phyloP scores from a whole-genome alignment of 2,113 vertebrate genomes.

The Grus americana region DNA sequence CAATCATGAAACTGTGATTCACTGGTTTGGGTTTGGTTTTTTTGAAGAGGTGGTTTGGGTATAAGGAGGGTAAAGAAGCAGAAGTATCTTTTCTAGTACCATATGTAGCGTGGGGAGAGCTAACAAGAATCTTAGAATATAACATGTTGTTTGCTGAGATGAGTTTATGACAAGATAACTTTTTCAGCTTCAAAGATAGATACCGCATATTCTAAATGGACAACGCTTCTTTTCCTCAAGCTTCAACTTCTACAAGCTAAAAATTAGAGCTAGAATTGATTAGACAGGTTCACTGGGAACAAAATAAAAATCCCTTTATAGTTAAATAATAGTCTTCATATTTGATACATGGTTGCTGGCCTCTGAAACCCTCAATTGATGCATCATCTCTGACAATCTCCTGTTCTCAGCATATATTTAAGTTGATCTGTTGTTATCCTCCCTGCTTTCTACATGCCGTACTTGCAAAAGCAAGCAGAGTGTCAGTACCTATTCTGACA shows the following conservation, averaged over 20 bases:
- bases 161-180: background rate
- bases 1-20: background rate
- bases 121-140: background rate
- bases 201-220: background rate
- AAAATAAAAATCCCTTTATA: background rate
- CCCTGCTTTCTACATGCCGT: background rate
- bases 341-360: background rate
- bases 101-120: background rate
- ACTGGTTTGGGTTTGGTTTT: background rate
- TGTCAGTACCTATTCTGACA: background rate
- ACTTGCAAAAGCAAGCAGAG: background rate
- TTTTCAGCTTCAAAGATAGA: background rate
- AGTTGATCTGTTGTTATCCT: background rate
- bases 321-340: background rate
- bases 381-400: background rate
- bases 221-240: background rate
- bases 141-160: background rate
- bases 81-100: background rate
- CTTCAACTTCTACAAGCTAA: background rate
- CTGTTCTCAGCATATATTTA: background rate
- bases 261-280: background rate
- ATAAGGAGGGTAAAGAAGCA: background rate
- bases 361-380: slow-evolving; percentile 4
- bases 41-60: background rate
- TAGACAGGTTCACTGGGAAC: background rate